Percentiles rank a stretch among this genome's conserved stretches.
These are phyloP conservation scores for Enteromius radiatus DNA, from an alignment of 2,797 vertebrate species.

Conservation along the genomic window DNA sequence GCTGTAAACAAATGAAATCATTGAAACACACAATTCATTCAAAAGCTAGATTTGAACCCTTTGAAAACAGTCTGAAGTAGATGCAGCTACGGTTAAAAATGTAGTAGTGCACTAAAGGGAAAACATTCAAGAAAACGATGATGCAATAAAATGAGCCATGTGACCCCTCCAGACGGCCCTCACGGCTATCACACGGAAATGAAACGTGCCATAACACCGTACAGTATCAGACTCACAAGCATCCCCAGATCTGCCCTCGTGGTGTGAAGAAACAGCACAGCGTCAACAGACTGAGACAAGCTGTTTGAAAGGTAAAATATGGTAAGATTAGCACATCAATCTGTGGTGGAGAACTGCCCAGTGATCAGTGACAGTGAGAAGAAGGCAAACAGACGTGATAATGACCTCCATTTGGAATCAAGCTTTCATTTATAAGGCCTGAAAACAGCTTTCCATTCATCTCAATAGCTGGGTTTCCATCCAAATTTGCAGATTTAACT, in stretches of 20 bases:
- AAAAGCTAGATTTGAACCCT: neutral
- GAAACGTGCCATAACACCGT: neutral
- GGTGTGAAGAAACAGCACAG: neutral
- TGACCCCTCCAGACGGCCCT: constrained; percentile 2
- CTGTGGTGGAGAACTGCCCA: constrained; percentile 8
- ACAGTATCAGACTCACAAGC: neutral
- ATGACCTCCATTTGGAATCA: neutral
- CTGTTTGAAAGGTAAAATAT: constrained; percentile 23
- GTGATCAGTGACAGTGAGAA: constrained; percentile 9
- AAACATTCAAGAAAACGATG: constrained; percentile 14
- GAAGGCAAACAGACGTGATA: neutral
- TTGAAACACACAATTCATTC: neutral
- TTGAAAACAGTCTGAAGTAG: neutral
- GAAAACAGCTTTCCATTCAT: neutral
- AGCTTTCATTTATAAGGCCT: neutral
- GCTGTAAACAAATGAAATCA: neutral
- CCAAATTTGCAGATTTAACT: neutral
- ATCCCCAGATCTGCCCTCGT: neutral
- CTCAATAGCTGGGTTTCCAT: neutral
- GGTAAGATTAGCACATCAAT: neutral
- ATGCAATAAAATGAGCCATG: constrained; percentile 15
- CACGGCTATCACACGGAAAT: constrained; percentile 8
- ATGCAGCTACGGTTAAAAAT: neutral
- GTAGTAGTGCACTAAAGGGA: neutral
- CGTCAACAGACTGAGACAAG: neutral